Evolutionary conservation across 1,140 invertebrate genomes (phyloP).

Genomic region (Zophobas morio): DNA sequence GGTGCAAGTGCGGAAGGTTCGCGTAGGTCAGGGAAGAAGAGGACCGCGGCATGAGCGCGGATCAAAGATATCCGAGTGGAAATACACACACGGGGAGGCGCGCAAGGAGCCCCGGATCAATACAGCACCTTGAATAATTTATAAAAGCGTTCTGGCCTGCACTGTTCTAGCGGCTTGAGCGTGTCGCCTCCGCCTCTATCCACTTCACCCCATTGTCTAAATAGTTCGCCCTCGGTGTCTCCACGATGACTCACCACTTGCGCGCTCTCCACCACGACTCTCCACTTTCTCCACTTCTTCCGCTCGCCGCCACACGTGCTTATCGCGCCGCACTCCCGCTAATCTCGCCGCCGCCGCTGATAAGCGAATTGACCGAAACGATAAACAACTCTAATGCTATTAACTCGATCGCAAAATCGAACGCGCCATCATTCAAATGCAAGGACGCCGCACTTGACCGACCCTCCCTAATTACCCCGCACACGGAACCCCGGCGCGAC

Average conservation of each 20-base stretch:
- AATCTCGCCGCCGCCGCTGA: constrained; percentile 32
- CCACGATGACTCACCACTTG: constrained; percentile 54
- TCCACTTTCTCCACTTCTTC: constrained; percentile 48
- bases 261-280: constrained; percentile 2
- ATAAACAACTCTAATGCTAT: constrained; percentile 43
- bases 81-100: constrained; percentile 56
- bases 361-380: constrained; percentile 44
- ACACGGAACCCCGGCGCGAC: background rate
- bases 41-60: constrained; percentile 9
- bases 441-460: constrained; percentile 19
- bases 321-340: background rate
- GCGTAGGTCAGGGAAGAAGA: constrained; percentile 33
- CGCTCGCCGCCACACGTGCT: too few relatives aligned
- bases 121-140: constrained; percentile 66
- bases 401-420: constrained; percentile 41
- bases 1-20: constrained; percentile 37
- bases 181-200: constrained; percentile 53
- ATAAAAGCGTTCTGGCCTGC: constrained; percentile 63
- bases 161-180: constrained; percentile 59
- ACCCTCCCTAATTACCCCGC: background rate
- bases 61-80: constrained; percentile 42
- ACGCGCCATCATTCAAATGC: constrained; percentile 15
- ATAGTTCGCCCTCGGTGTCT: constrained; percentile 49
- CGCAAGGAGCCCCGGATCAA: constrained; percentile 62
- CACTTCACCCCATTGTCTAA: constrained; percentile 55